Conservation (phyloP, 2,888 invertebrate genomes). For the Choristoneura rosaceana region DNA sequence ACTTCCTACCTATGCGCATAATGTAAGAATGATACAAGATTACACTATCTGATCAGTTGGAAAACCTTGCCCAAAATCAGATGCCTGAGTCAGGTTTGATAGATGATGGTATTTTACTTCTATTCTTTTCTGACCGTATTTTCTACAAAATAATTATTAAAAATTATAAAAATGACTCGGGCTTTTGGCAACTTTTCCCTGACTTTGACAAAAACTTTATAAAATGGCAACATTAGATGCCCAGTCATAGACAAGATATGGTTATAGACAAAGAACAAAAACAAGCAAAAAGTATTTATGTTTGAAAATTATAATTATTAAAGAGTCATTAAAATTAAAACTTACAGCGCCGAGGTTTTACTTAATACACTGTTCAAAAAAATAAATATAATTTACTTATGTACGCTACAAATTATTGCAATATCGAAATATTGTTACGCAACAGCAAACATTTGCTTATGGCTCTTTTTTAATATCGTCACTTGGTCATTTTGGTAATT, state of each 20-base stretch:
- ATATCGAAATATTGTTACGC: background rate
- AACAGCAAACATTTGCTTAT: background rate
- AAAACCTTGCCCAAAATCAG: too few relatives aligned
- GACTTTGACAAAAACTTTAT: background rate
- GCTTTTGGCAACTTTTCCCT: background rate
- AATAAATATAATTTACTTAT: too few relatives aligned
- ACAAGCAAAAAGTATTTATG: background rate
- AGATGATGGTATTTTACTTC: too few relatives aligned
- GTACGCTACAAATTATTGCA: background rate
- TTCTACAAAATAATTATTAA: too few relatives aligned
- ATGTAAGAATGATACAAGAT: background rate
- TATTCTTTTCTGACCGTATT: too few relatives aligned
- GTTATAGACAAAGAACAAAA: background rate
- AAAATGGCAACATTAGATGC: background rate
- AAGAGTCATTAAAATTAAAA: too few relatives aligned
- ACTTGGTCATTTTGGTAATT: too few relatives aligned
- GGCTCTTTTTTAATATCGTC: background rate
- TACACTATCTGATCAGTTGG: too few relatives aligned
- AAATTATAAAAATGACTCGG: background rate
- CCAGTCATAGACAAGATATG: conserved; percentile 12
- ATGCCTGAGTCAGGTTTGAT: too few relatives aligned
- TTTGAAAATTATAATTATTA: background rate
- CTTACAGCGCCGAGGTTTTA: too few relatives aligned
- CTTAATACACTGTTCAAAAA: too few relatives aligned
- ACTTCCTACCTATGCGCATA: background rate